Evolutionary conservation across 1,140 invertebrate genomes (phyloP), one percentile per base, ranked within the genome.

Genomic region (Globodera ellingtonae): DNA sequence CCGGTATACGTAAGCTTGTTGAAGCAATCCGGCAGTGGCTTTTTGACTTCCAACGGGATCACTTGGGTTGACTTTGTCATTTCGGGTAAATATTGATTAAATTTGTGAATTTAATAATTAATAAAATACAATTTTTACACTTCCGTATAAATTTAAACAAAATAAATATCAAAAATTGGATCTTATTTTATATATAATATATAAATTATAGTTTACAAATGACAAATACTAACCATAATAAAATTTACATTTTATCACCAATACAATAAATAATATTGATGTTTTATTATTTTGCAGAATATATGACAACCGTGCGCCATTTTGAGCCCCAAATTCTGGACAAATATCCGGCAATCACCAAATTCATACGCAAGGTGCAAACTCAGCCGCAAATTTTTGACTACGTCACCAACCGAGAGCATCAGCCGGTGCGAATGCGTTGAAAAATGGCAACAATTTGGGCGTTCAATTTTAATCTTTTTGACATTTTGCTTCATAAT

Each of bases 11-110:
- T 81, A 3, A 81, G 71, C 46, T 46, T 81, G 10, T 50, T 81
- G 24, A 81, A 81, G 65, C 66, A 81, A n/a, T 81, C 80, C 21
- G 80, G 80, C 35, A 67, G 76, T 72, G 80, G 80, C 47, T 81
- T 81, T 35, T 81, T 81, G 48, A 59, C 71, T 13, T 35, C 50
- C 10, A 82, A 66, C 69, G 80, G 80, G 18, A 52, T 81, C 59
- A 81, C 80, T 21, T 81, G 80, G 80, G 74, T 74, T 9, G 80
- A 81, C 21, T 81, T 81, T 74, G 80, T 81, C 13, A 73, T 81
- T 72, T 50, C 79, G 44, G 80, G 78, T 79, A 73, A 47, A n/a
- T 0, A 62, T 35, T 35, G 1, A 35, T 35, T 35, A 2, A 35
- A 35, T 35, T 35, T 35, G 1, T 35, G n/a, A 44, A 18, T 71